phyloP scores from a whole-genome alignment of 2,888 invertebrate genomes.

The Phengaris arion region DNA sequence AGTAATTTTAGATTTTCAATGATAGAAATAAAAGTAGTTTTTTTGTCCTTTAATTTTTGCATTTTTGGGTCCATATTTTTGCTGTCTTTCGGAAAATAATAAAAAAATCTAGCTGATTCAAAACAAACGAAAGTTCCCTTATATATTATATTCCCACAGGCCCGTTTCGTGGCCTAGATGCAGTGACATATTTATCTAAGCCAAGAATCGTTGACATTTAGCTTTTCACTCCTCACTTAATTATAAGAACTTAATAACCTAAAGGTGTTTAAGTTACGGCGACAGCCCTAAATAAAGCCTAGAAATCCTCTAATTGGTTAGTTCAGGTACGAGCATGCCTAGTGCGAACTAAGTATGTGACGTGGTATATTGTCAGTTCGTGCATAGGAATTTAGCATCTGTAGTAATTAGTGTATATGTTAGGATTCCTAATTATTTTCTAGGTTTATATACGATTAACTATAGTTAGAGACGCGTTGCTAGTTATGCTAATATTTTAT shows the following conservation, averaged over 20 bases:
- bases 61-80: too few relatives aligned
- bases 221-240: constrained; percentile 31
- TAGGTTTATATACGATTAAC: not conserved
- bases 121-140: too few relatives aligned
- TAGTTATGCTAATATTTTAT: too few relatives aligned
- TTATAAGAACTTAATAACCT: constrained; percentile 29
- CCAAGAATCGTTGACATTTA: constrained; percentile 30
- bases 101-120: too few relatives aligned
- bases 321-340: not conserved
- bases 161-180: constrained; percentile 14
- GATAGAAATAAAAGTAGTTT: too few relatives aligned
- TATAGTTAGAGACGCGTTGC: too few relatives aligned
- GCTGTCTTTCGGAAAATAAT: too few relatives aligned
- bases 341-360: not conserved
- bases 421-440: not conserved
- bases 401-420: constrained; percentile 1
- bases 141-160: too few relatives aligned
- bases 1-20: too few relatives aligned
- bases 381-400: constrained; percentile 13
- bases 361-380: not conserved
- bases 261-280: constrained; percentile 28
- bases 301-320: constrained; percentile 30
- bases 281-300: constrained; percentile 28
- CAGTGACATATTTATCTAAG: constrained; percentile 32
- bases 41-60: too few relatives aligned